Evolutionary conservation across 1,140 invertebrate genomes (phyloP), one percentile per base, ranked within the genome.

Genomic region (Parasteatoda tepidariorum): DNA sequence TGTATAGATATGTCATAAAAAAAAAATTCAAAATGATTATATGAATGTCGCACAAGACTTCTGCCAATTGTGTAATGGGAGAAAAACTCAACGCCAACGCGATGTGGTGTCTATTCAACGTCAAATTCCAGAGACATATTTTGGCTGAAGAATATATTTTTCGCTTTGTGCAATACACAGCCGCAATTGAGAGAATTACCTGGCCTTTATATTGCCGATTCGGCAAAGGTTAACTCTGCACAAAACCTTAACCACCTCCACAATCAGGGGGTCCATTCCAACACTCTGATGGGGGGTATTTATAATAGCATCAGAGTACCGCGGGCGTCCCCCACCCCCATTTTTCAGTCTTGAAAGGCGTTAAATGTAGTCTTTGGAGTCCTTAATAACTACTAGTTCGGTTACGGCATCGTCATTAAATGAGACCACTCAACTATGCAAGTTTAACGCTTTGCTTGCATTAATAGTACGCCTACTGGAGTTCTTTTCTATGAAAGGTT

Each of bases 121-220:
- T 9, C 22, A 38, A 75, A 75, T 75, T 75, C 73, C 73, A 62
- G 55, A 62, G 73, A 62, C 73, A 75, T 75, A 75, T 75, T 75
- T 75, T 75, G 41, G 55, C 70, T 11, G n/a, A 61, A 30, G 28
- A 61, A 61, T 61, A 61, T 61, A 24, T 61, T 26, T 26, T 30
- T 61, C 6, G n/a, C n/a, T n/a, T n/a, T 61, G 59, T 61, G 26
- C 31, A 34, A 26, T 24, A 75, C 18, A 62, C 6, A 41, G 26
- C 33, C 22, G 30, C 55, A 54, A 57, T 33, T 34, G 57, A 55
- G 33, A 34, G 48, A 71, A 71, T 73, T 68, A 34, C 66, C 66
- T 38, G 66, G 28, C 57, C 55, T 33, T 75, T 75, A 75, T 75
- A 48, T 59, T 59, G 38, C 26, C 18, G 22, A 22, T 54, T 11